phyloP scores from a whole-genome alignment of 2,888 invertebrate species.

The Prosapia bicincta region DNA sequence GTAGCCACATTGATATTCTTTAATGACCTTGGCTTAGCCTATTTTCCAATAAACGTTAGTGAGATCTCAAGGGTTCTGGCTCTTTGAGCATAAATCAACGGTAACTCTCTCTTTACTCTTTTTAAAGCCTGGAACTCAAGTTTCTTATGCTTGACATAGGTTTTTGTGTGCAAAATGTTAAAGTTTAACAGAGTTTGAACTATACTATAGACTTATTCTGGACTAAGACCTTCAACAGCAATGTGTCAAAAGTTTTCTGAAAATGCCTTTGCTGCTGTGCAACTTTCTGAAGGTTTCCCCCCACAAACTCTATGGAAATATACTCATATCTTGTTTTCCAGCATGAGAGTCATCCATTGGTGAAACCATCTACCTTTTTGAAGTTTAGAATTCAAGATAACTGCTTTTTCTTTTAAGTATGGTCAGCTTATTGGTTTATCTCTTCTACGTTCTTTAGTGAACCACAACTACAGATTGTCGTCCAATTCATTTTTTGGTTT shows the following conservation, averaged over 20 bases:
- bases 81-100: no score
- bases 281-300: neutral
- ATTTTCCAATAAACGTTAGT: neutral
- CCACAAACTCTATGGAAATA: neutral
- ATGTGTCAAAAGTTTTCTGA: neutral
- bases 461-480: neutral
- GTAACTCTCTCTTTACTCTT: no score
- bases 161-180: neutral
- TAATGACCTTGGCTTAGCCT: neutral
- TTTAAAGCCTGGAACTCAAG: neutral
- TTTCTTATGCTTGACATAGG: neutral
- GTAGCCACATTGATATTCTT: neutral
- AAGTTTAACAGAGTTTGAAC: neutral
- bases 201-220: neutral
- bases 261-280: neutral
- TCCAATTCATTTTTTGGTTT: neutral
- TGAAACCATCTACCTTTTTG: no score
- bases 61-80: neutral
- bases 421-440: neutral
- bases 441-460: neutral
- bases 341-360: neutral
- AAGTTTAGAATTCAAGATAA: neutral
- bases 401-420: neutral
- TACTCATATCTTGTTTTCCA: neutral
- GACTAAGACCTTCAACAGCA: neutral